Base-by-base conservation (phyloP, 2,888 invertebrate genomes). In the Dione juno region DNA sequence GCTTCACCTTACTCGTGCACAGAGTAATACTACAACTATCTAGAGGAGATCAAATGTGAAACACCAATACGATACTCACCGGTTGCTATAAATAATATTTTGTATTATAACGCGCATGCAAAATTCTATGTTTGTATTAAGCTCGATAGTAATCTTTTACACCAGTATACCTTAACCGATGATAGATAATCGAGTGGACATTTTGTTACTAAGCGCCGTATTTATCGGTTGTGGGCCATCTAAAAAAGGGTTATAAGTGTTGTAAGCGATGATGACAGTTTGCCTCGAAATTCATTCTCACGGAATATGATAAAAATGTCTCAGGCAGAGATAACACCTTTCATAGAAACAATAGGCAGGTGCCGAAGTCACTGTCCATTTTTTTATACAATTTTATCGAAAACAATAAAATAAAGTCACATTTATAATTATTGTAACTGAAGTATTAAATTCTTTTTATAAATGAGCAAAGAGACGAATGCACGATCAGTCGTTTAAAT, bases 181-280 rank as follows among this genome's bases (percentile, higher is more conserved):
- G 71, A 63, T 81, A 82, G 87, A 87, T 87, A 89, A 71, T 71
- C 88, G 89, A 88, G 87, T 84, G 85, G 85, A 88, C 89, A 90
- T 88, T 92, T 92, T 90, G 91, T 92, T 84, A 85, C 83, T 79
- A 84, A 81, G 83, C 84, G 84, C 80, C 76, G 76, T 80, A 79
- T 82, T 57, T 92, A 91, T 92, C 92, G 78, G 81, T 75, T 75
- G 80, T 78, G 81, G 79, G 80, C 80, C 82, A 88, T 89, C 88
- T 85, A 79, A 86, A 81, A 80, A 86, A 82, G 80, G 85, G 84
- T 81, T 86, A 82, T 81, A 83, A 80, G 80, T 84, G 84, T 84
- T 84, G 81, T 82, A 84, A 84, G 80, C 81, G 84, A 86, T 86
- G 87, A 82, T 84, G 89, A 85, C 86, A 86, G 84, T 80, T 79